Evolutionary conservation across 2,888 invertebrate genomes (phyloP).

Genomic region (Amaurobius ferox): DNA sequence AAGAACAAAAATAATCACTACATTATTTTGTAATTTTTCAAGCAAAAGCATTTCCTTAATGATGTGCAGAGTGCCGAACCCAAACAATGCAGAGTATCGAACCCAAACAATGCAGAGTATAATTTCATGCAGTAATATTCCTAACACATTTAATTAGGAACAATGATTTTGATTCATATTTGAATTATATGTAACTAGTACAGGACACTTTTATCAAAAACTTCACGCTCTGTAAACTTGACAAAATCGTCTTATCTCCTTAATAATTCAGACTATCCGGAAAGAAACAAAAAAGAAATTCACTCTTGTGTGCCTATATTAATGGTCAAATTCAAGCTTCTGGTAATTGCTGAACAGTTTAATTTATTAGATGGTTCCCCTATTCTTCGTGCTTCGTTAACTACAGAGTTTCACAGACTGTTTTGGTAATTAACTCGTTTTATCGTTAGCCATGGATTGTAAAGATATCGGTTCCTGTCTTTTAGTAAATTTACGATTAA

Average conservation of each 20-base stretch:
- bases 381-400: conserved; percentile 58
- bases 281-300: conserved; percentile 12
- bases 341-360: conserved; percentile 56
- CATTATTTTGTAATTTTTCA: too few species aligned
- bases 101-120: too few species aligned
- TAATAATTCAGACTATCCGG: conserved; percentile 25
- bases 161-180: background rate
- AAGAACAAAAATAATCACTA: too few species aligned
- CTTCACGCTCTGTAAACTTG: conserved; percentile 34
- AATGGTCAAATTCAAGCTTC: conserved; percentile 39
- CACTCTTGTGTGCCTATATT: conserved; percentile 35
- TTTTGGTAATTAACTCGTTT: conserved; percentile 58
- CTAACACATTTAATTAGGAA: too few species aligned
- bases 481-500: conserved; percentile 1
- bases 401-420: conserved; percentile 24
- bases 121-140: too few species aligned
- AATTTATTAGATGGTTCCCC: conserved; percentile 41
- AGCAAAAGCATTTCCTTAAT: too few species aligned
- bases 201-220: conserved; percentile 24
- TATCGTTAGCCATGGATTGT: conserved; percentile 40
- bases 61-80: too few species aligned
- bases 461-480: conserved; percentile 13
- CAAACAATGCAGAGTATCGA: too few species aligned
- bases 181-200: background rate
- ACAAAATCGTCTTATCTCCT: conserved; percentile 45